Evolutionary conservation across 2,113 vertebrate species (phyloP).

Genomic region (Periophthalmus modestus): DNA sequence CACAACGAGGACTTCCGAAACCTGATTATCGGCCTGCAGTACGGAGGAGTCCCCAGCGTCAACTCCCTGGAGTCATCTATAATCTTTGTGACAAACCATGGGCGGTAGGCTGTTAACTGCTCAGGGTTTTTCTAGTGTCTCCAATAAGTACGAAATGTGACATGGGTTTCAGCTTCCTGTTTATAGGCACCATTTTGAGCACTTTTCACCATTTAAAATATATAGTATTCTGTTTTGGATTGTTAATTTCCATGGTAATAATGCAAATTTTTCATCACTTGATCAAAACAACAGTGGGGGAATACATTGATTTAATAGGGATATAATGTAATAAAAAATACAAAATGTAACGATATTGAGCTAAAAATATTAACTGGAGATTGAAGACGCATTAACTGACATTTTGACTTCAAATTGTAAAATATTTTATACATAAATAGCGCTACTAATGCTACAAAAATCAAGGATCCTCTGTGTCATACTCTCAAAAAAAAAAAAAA

Average conservation of each 20-base stretch:
- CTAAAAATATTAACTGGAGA: neutral
- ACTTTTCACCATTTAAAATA: no score
- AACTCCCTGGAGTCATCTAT: constrained; percentile 92
- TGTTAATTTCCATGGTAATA: no score
- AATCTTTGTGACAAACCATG: constrained; percentile 97
- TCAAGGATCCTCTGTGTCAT: no score
- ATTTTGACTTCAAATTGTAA: neutral
- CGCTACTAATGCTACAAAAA: no score
- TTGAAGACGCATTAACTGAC: neutral
- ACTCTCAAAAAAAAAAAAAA: no score
- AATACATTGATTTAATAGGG: no score
- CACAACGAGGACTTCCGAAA: constrained; percentile 94
- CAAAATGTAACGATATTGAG: neutral
- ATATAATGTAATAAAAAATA: no score
- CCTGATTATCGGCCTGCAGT: constrained; percentile 92
- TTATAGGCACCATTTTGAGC: no score
- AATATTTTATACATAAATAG: no score
- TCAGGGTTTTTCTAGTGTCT: neutral
- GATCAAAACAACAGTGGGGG: no score
- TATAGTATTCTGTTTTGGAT: no score
- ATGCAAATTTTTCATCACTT: no score
- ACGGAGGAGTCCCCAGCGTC: constrained; percentile 86
- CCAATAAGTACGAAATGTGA: neutral
- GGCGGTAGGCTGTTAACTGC: constrained; percentile 80
- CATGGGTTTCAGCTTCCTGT: neutral